phyloP scores from a whole-genome alignment of 2,888 invertebrate species.

The Cheilosia vulpina region DNA sequence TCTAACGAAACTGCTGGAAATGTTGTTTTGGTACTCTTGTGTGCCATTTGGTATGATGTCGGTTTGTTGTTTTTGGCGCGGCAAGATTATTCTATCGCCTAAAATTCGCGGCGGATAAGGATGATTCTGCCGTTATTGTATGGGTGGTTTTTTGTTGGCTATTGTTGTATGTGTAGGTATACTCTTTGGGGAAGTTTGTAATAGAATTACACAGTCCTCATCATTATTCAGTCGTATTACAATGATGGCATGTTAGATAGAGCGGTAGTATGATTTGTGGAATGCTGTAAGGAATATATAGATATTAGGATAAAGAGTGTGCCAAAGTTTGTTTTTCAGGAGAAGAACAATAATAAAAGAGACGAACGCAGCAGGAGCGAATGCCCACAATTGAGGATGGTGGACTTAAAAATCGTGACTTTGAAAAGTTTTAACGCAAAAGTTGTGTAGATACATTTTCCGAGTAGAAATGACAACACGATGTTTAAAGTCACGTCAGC shows the following conservation, averaged over 20 bases:
- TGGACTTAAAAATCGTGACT: constrained; percentile 41
- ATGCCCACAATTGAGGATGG: constrained; percentile 18
- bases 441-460: background rate
- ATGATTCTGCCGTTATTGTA: constrained; percentile 43
- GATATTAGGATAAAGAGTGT: constrained; percentile 3
- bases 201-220: constrained; percentile 69
- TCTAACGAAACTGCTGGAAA: constrained; percentile 47
- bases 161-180: constrained; percentile 13
- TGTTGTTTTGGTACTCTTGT: constrained; percentile 44
- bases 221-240: constrained; percentile 53
- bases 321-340: constrained; percentile 17
- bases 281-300: constrained; percentile 2
- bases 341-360: background rate
- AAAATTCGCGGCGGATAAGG: constrained; percentile 37
- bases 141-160: background rate
- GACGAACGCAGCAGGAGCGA: background rate
- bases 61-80: constrained; percentile 20
- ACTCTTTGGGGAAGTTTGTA: constrained; percentile 40
- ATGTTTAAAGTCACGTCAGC: constrained; percentile 7
- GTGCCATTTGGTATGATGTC: constrained; percentile 44
- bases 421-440: background rate
- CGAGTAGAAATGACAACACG: background rate
- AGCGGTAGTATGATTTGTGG: constrained; percentile 42
- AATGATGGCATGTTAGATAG: constrained; percentile 27
- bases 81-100: constrained; percentile 20